Percentiles rank a stretch among this genome's conserved stretches.
phyloP scores from a whole-genome alignment of 2,113 vertebrate species.

The western clawed frog (Xenopus tropicalis) region DNA sequence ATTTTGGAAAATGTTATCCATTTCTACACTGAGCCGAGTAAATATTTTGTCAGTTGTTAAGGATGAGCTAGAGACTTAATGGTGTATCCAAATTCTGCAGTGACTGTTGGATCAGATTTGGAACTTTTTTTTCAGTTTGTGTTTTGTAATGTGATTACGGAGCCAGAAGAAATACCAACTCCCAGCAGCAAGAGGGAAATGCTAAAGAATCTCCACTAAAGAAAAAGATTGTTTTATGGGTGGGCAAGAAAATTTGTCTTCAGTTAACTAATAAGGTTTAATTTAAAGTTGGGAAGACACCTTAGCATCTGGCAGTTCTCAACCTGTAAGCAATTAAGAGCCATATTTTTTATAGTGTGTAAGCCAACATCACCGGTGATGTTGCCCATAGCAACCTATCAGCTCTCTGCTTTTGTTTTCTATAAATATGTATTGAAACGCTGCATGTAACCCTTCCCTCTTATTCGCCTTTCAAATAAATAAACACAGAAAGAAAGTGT shows the following conservation, averaged over 20 bases:
- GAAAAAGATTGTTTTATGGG: no score
- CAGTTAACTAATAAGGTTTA: slow-evolving; percentile 1
- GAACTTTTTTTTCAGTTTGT: slow-evolving; percentile 70
- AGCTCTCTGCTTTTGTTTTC: no score
- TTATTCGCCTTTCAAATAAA: neutral
- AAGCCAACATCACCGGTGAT: no score
- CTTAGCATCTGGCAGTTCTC: slow-evolving; percentile 15
- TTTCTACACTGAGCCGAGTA: slow-evolving; percentile 72
- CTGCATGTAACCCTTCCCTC: neutral
- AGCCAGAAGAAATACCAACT: slow-evolving; percentile 53
- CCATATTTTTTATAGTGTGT: no score
- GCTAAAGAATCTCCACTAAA: no score
- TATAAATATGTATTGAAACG: no score
- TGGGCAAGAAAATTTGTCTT: no score
- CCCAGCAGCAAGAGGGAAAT: neutral
- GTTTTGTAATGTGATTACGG: slow-evolving; percentile 66
- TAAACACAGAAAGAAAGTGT: no score
- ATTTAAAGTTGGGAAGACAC: slow-evolving; percentile 9
- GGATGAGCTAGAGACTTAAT: slow-evolving; percentile 73
- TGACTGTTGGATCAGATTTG: slow-evolving; percentile 62
- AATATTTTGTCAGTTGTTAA: slow-evolving; percentile 90
- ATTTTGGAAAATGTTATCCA: slow-evolving; percentile 75
- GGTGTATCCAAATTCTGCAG: slow-evolving; percentile 73
- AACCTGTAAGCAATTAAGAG: neutral
- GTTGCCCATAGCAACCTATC: no score